phyloP scores from a whole-genome alignment of 2,797 vertebrate species.

The Parauchenoglanis ngamensis region DNA sequence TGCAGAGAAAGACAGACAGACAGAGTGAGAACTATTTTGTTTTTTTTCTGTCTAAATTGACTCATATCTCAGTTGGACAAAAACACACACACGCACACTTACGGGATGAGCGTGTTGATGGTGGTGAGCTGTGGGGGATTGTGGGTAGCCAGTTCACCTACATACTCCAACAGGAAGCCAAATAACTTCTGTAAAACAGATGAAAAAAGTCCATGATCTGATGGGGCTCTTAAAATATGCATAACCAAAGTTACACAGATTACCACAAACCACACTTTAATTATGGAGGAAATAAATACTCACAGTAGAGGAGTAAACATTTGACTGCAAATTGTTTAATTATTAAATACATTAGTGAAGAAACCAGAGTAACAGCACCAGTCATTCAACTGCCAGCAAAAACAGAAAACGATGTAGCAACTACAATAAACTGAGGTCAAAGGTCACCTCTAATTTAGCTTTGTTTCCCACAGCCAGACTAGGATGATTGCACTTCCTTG shows the following conservation, averaged over 20 bases:
- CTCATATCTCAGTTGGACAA: background rate
- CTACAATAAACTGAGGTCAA: slow-evolving; percentile 3
- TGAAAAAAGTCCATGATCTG: background rate
- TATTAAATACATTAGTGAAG: background rate
- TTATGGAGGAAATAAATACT: background rate
- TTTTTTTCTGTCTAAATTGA: background rate
- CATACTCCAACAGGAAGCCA: slow-evolving; percentile 88
- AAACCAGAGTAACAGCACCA: background rate
- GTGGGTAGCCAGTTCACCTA: slow-evolving; percentile 80
- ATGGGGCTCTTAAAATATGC: background rate
- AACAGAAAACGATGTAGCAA: background rate
- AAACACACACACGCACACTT: slow-evolving; percentile 70
- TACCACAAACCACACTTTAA: background rate
- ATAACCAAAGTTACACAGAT: background rate
- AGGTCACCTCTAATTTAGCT: slow-evolving; percentile 84
- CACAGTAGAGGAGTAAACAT: background rate
- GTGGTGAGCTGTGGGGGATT: slow-evolving; percentile 80
- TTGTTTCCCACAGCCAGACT: slow-evolving; percentile 90
- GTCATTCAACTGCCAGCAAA: background rate
- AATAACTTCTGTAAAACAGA: slow-evolving; percentile 83
- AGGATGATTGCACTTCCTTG: slow-evolving; percentile 90
- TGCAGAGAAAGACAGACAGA: background rate
- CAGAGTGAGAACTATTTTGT: background rate
- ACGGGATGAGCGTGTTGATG: slow-evolving; percentile 84
- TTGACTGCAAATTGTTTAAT: background rate